Base-by-base conservation (phyloP, 1,140 invertebrate species). In the Tetragonula clypearis region DNA sequence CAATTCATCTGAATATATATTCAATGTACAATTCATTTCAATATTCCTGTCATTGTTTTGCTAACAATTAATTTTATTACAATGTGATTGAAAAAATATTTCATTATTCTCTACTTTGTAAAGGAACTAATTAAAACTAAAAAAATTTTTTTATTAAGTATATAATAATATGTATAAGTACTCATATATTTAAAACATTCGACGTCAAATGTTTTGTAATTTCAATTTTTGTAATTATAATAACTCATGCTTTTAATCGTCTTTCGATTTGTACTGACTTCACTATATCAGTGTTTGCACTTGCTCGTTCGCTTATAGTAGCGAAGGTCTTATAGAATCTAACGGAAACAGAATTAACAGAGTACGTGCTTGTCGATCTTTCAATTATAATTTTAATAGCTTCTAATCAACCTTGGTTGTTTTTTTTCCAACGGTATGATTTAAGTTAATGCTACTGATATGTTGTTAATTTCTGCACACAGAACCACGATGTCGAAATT, bases 281-380 rank as follows among this genome's bases (percentile, higher is more conserved):
- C 30, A 0, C 1, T 9, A 14, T 21, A 17, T 21, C n/a, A 60
- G 60, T 81, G 62, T 81, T 73, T 12, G 5, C 23, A 30, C 14
- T 73, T 73, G 17, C 21, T 41, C 21, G 3, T 9, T 23, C 2
- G 56, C 2, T 35, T 26, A 41, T 55, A 26, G 15, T 21, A n/a
- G 15, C 49, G 9, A 2, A 11, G 23, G 8, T 21, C n/a, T 71
- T 71, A 80, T 9, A 30, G 60, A 60, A 74, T 75, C 17, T 53
- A n/a, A 9, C 19, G 49, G 58, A 49, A 83, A 17, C 23, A 15
- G 60, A 68, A 83, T 83, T 77, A 77, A 83, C 41, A 26, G 9
- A 26, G 15, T 1, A 30, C 17, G 79, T 41, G 41, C 41, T 53
- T 4, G 9, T n/a, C 23, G 79, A 62, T 6, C 4, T n/a, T 9